phyloP scores from a whole-genome alignment of 2,888 invertebrate species.

The Baccha elongata region DNA sequence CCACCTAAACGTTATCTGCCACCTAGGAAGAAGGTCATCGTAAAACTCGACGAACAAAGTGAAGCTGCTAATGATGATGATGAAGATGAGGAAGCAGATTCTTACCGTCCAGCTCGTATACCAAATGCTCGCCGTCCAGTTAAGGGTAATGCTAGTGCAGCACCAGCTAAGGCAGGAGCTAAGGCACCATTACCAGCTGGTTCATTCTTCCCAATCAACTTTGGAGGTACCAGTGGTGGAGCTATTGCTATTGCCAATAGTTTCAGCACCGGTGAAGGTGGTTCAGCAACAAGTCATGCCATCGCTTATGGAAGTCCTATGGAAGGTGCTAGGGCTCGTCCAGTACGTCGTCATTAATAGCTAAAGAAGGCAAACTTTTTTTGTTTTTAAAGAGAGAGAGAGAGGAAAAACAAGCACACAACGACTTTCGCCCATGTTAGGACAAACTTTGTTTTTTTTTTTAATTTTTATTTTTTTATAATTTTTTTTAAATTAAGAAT shows the following conservation, averaged over 20 bases:
- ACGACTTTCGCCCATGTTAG: slow-evolving; percentile 48
- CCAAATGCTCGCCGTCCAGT: slow-evolving; percentile 80
- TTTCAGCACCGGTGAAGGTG: slow-evolving; percentile 82
- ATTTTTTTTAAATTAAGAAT: slow-evolving; percentile 40
- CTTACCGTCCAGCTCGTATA: slow-evolving; percentile 76
- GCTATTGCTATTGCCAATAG: slow-evolving; percentile 82
- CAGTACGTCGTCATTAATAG: slow-evolving; percentile 73
- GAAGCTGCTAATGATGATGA: slow-evolving; percentile 77
- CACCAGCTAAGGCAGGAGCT: slow-evolving; percentile 72
- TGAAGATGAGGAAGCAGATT: slow-evolving; percentile 76
- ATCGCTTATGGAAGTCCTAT: slow-evolving; percentile 82
- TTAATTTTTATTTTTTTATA: slow-evolving; percentile 37
- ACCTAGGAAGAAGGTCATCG: slow-evolving; percentile 79
- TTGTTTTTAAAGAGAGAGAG: slow-evolving; percentile 11
- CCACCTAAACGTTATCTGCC: slow-evolving; percentile 79
- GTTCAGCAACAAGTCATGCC: slow-evolving; percentile 81
- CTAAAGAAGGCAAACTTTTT: neutral
- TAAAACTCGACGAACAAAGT: slow-evolving; percentile 79
- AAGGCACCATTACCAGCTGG: slow-evolving; percentile 79
- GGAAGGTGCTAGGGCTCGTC: slow-evolving; percentile 78
- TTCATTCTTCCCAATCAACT: slow-evolving; percentile 81
- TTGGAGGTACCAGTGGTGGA: slow-evolving; percentile 81
- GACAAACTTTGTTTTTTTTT: slow-evolving; percentile 54
- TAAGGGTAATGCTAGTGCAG: slow-evolving; percentile 69
- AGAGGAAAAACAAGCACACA: slow-evolving; percentile 12